Evolutionary conservation across 2,113 vertebrate species (phyloP).

Genomic region (Gulo gulo): DNA sequence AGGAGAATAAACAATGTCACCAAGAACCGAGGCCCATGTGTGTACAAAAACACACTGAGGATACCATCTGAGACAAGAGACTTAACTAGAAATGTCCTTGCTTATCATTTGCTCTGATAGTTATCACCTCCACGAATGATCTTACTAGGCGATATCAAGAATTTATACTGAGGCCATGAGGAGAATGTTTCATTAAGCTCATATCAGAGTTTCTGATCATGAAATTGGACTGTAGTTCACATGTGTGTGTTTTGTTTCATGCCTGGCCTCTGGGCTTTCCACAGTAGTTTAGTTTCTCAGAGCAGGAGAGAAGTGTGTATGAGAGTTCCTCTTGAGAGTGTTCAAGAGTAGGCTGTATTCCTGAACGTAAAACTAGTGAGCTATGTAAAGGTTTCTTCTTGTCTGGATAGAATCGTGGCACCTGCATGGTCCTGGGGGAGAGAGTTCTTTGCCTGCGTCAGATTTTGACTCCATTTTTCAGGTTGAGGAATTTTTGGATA

Average conservation of each 20-base stretch:
- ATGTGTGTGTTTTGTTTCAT: not conserved
- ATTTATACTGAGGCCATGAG: not conserved
- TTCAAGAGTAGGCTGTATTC: not conserved
- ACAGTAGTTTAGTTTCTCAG: not conserved
- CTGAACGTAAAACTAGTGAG: not conserved
- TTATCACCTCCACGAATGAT: conserved; percentile 21
- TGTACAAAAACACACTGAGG: not conserved
- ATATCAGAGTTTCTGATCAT: not conserved
- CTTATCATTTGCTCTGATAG: conserved; percentile 33
- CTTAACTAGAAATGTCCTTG: not conserved
- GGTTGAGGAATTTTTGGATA: not conserved
- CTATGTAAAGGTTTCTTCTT: not conserved
- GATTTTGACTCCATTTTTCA: not conserved
- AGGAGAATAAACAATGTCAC: not conserved
- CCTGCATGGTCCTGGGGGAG: not conserved
- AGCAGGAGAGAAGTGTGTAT: not conserved
- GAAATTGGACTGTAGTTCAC: not conserved
- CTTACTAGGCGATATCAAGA: not conserved
- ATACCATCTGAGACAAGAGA: not conserved
- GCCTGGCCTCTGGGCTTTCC: not conserved
- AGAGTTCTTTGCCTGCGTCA: not conserved
- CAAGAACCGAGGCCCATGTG: not conserved
- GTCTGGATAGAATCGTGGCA: not conserved
- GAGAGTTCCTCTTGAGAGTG: not conserved
- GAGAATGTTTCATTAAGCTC: not conserved